phyloP scores from a whole-genome alignment of 2,113 vertebrate genomes.

The Chloropsis cyanopogon region DNA sequence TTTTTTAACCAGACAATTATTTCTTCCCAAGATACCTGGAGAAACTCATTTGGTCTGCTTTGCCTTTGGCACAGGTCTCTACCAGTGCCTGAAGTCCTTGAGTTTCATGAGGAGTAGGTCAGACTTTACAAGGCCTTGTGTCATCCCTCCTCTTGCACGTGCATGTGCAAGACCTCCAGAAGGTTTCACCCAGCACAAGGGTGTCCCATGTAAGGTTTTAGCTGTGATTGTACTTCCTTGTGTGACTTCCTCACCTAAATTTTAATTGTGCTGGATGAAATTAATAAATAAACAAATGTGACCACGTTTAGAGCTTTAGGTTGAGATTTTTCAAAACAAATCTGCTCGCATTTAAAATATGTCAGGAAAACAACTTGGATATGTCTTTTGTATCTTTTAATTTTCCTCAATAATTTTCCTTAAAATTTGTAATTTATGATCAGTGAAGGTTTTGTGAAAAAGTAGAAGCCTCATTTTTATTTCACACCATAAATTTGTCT shows the following conservation, averaged over 20 bases:
- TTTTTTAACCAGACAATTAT: neutral
- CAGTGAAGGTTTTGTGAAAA: neutral
- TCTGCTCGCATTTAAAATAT: neutral
- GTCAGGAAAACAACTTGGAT: neutral
- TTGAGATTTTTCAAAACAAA: neutral
- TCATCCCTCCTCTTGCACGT: neutral
- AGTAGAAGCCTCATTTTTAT: neutral
- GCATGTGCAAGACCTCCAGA: neutral
- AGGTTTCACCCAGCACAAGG: neutral
- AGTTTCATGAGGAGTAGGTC: neutral
- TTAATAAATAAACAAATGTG: neutral
- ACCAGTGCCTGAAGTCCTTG: neutral
- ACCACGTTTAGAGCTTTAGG: neutral
- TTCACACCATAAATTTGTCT: neutral
- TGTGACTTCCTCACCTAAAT: neutral
- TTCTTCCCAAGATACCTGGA: neutral
- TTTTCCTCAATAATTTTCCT: neutral
- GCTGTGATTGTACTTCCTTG: neutral
- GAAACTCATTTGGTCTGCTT: neutral
- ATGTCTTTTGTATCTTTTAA: neutral
- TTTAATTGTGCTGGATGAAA: neutral
- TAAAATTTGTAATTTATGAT: neutral
- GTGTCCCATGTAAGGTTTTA: neutral
- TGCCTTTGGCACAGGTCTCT: neutral
- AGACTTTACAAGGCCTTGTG: rapidly evolving